Evolutionary conservation across 2,797 vertebrate genomes (phyloP).

Genomic region (Syngnathus rostellatus): DNA sequence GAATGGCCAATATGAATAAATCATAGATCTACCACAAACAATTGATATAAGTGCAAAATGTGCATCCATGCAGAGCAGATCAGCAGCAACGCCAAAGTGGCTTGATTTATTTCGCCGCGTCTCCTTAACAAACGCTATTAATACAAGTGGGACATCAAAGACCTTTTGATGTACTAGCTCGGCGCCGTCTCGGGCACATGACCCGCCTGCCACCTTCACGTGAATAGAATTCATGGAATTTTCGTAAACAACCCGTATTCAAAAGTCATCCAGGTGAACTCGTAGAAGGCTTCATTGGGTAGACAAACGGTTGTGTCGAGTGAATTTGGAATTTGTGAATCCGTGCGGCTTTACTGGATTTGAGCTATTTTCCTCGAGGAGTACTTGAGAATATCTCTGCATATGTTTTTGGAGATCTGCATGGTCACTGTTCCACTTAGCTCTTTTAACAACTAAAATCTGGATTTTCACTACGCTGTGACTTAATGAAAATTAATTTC

Average conservation of each 20-base stretch:
- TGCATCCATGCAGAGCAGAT: slow-evolving; percentile 39
- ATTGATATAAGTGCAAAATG: neutral
- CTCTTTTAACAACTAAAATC: neutral
- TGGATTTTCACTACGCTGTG: neutral
- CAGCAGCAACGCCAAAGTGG: slow-evolving; percentile 21
- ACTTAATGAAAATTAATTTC: neutral
- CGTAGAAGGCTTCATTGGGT: neutral
- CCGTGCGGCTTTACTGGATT: neutral
- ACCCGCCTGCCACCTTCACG: slow-evolving; percentile 50
- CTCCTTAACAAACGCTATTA: slow-evolving; percentile 62
- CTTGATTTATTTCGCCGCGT: slow-evolving; percentile 50
- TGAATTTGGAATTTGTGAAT: neutral
- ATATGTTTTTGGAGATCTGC: neutral
- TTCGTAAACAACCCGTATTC: slow-evolving; percentile 42
- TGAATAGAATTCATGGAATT: slow-evolving; percentile 45
- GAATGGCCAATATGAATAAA: neutral
- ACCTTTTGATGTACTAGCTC: slow-evolving; percentile 63
- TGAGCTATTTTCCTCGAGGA: neutral
- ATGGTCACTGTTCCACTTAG: neutral
- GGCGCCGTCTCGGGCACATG: slow-evolving; percentile 43
- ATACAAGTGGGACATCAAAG: slow-evolving; percentile 65
- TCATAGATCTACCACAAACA: neutral
- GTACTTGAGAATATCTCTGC: neutral
- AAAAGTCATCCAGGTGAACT: neutral
- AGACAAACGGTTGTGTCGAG: neutral